These are phyloP conservation scores for Origma solitaria DNA, from an alignment of 2,113 vertebrate genomes.

Conservation along the genomic window DNA sequence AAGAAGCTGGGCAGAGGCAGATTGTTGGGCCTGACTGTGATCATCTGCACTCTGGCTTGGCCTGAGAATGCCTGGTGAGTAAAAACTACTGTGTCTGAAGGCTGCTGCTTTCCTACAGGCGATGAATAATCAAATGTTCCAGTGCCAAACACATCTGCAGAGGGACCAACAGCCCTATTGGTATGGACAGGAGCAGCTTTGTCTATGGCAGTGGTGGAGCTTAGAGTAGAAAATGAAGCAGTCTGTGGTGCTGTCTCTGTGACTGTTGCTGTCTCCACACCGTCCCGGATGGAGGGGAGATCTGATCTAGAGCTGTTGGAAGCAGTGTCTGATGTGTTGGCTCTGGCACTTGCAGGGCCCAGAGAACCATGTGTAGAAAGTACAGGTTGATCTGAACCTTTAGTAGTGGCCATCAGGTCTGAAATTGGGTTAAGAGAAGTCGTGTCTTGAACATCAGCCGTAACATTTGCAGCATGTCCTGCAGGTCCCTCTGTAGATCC, in stretches of 20 bases:
- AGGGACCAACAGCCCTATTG: background rate
- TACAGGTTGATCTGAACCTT: background rate
- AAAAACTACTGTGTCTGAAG: background rate
- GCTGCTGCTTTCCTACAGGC: background rate
- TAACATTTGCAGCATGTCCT: background rate
- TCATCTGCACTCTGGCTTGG: background rate
- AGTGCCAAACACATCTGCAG: background rate
- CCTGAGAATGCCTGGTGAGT: background rate
- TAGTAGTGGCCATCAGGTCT: background rate
- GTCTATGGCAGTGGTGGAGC: background rate
- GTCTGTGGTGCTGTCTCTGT: background rate
- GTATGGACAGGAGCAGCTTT: background rate
- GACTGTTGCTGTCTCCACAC: background rate
- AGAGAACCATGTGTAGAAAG: background rate
- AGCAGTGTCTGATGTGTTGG: background rate
- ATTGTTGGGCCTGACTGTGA: background rate
- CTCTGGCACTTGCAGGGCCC: background rate
- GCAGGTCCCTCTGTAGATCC: background rate
- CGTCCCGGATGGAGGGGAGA: background rate
- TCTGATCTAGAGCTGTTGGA: background rate
- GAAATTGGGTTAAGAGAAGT: background rate
- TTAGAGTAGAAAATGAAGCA: background rate
- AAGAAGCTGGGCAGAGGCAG: background rate
- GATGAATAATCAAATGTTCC: background rate
- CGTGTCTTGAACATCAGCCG: rapidly evolving